Evolutionary conservation across 2,888 invertebrate species (phyloP), one percentile per base, ranked within the genome.

Genomic region (Pinctada fucata): DNA sequence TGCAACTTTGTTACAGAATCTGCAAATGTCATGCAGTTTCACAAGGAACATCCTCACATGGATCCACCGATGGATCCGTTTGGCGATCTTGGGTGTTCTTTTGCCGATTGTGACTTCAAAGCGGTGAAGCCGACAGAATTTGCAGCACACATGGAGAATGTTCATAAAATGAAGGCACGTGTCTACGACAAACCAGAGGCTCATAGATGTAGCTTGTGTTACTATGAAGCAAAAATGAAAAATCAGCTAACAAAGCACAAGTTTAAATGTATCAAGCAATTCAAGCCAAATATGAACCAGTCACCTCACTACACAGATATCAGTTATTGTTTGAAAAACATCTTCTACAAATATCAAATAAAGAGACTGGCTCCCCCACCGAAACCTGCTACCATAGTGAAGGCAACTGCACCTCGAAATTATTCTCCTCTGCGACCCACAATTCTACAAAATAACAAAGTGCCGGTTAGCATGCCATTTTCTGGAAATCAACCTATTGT

Each of bases 141-240:
- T 86, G 94, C 97, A 47, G 96, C 95, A 90, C 98, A 98, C 90
- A 97, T 97, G 96, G 97, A 97, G 92, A 95, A 96, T 0, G 95
- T 96, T 89, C 98, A 98, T 92, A 96, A 96, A 86, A 95, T 96
- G 16, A 94, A 96, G 87, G 97, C 97, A 3, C 95, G 96, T 82
- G 93, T 98, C 80, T 97, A 97, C 88, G 94, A 96, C 83, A 96
- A 97, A 0, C 96, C 96, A 49, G 95, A 96, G 0, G 96, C 96
- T 92, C 97, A 97, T 92, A 97, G 97, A 91, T 98, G 98, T 91
- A 96, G 96, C 0, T 96, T 97, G 90, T 98, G 98, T 93, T 96
- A 97, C 0, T 98, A 97, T 90, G 98, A 98, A 92, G 97, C 97
- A 88, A 97, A 97, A 89, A 96, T 97, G 76, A 97, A 97, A 93